phyloP scores from a whole-genome alignment of 1,140 invertebrate genomes.

The Hycleus cichorii region DNA sequence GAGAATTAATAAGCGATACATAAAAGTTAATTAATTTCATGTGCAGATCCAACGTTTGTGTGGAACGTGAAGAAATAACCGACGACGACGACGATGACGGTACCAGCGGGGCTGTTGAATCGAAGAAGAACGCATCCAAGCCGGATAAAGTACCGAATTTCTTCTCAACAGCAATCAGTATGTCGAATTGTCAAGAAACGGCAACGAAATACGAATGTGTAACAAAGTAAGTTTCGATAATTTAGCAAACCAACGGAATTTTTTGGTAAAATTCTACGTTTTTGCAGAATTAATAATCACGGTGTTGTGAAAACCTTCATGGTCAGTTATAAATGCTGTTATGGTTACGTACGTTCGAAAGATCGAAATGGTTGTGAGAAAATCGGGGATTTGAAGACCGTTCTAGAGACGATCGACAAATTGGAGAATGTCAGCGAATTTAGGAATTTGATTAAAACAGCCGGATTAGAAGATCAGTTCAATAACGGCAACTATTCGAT shows the following conservation, averaged over 20 bases:
- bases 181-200: conserved; percentile 48
- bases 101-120: conserved; percentile 27
- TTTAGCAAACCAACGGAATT: conserved; percentile 1
- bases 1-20: no score
- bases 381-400: conserved; percentile 46
- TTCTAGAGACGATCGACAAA: conserved; percentile 46
- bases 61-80: conserved; percentile 44
- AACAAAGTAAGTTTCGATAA: conserved; percentile 42
- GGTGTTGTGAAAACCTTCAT: conserved; percentile 50
- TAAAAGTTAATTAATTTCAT: neutral
- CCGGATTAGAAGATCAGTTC: conserved; percentile 42
- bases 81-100: conserved; percentile 36
- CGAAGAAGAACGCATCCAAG: conserved; percentile 34
- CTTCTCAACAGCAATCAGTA: conserved; percentile 43
- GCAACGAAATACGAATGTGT: conserved; percentile 51
- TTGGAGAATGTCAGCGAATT: conserved; percentile 48
- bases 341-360: conserved; percentile 46
- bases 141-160: conserved; percentile 24
- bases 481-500: conserved; percentile 45
- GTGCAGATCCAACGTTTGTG: conserved; percentile 45
- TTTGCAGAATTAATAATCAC: conserved; percentile 47
- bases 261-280: neutral
- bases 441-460: conserved; percentile 42
- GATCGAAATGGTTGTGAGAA: conserved; percentile 43
- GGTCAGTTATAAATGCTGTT: conserved; percentile 53